These are phyloP conservation scores for Plestiodon gilberti DNA, from an alignment of 2,113 vertebrate species.

Conservation along the genomic window DNA sequence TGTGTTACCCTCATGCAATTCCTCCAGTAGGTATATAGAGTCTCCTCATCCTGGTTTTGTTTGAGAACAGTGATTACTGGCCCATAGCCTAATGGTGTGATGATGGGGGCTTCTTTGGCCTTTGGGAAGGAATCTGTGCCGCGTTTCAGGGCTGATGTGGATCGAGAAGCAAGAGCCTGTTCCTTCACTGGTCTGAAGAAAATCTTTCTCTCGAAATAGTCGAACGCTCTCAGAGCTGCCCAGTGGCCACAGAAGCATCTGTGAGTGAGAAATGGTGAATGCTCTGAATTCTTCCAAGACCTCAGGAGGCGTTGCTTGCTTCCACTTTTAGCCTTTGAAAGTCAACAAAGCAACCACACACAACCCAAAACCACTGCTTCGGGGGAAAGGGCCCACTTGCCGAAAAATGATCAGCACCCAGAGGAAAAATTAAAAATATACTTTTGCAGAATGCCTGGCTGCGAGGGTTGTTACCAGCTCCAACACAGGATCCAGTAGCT, in stretches of 20 bases:
- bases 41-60: background rate
- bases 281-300: background rate
- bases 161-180: no score
- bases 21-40: no score
- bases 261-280: background rate
- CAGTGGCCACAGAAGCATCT: background rate
- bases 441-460: no score
- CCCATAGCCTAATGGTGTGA: background rate
- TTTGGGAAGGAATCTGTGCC: background rate
- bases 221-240: background rate
- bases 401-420: background rate
- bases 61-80: background rate
- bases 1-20: background rate
- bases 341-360: slow-evolving; percentile 14
- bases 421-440: no score
- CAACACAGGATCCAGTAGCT: no score
- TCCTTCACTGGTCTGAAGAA: background rate
- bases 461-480: no score
- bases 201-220: background rate
- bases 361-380: background rate
- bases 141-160: background rate
- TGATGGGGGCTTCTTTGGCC: no score
- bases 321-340: slow-evolving; percentile 7
- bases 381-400: background rate
- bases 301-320: background rate